Conservation (phyloP, 2,888 invertebrate genomes). For the Luperina nickerlii region DNA sequence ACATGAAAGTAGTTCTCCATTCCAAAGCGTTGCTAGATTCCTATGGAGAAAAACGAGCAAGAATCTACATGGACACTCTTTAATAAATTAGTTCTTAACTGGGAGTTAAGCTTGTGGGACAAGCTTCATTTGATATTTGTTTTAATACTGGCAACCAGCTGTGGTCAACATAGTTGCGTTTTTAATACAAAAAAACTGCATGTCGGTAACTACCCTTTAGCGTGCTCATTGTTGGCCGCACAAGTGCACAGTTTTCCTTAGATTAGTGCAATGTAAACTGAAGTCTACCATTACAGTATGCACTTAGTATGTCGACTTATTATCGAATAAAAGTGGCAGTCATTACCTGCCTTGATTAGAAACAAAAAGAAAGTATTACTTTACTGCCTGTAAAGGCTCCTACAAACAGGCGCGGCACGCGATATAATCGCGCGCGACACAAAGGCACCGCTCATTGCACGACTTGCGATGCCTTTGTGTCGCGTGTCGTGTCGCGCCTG, state of each 20-base stretch:
- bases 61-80: not conserved
- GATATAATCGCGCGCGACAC: too few species aligned
- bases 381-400: not conserved
- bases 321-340: conserved; percentile 18
- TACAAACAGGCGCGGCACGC: too few species aligned
- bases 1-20: not conserved
- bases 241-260: conserved; percentile 13
- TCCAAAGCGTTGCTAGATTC: not conserved
- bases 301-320: conserved; percentile 34
- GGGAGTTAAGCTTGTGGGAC: too few species aligned
- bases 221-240: not conserved
- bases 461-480: too few species aligned
- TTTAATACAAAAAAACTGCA: not conserved
- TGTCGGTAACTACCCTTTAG: not conserved
- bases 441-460: too few species aligned
- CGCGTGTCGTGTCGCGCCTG: too few species aligned
- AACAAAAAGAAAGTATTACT: not conserved
- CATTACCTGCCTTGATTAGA: conserved; percentile 12
- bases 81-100: not conserved
- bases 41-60: not conserved
- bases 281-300: conserved; percentile 23
- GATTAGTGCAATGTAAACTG: conserved; percentile 30
- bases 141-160: not conserved
- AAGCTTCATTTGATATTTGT: not conserved
- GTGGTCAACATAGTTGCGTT: not conserved